Conservation (phyloP, 2,888 invertebrate species). For the Stegana nigrithorax region DNA sequence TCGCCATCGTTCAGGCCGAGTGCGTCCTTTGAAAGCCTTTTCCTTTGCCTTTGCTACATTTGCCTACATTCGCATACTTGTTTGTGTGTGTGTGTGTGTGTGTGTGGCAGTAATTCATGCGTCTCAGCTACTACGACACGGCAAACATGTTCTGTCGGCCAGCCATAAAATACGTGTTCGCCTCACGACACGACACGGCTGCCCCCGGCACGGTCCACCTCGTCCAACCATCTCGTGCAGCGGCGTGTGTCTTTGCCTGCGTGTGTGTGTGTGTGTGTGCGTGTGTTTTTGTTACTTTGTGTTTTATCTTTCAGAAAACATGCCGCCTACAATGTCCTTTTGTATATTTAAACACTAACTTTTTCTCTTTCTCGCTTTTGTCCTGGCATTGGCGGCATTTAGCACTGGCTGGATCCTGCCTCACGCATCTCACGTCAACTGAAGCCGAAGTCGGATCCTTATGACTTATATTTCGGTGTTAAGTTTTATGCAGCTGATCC, state of each 20-base stretch:
- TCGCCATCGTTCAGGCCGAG: background rate
- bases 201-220: background rate
- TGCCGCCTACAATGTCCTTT: constrained; percentile 20
- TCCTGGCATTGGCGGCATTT: too few species aligned
- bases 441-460: constrained; percentile 77
- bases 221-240: background rate
- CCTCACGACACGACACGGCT: background rate
- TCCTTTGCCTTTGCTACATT: too few species aligned
- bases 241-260: too few species aligned
- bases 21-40: constrained; percentile 8
- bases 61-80: too few species aligned
- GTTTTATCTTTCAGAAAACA: constrained; percentile 19
- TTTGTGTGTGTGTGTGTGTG: too few species aligned
- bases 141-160: background rate
- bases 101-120: constrained; percentile 8
- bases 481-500: constrained; percentile 98
- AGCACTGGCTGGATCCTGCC: constrained; percentile 96
- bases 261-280: constrained; percentile 13
- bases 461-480: constrained; percentile 95
- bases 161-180: constrained; percentile 1
- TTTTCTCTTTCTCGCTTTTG: constrained; percentile 45
- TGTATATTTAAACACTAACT: constrained; percentile 31
- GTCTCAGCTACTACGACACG: constrained; percentile 12
- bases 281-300: constrained; percentile 13
- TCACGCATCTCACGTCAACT: constrained; percentile 90